Evolutionary conservation across 2,888 invertebrate genomes (phyloP).

Genomic region (Drosophila hawaiiensis): DNA sequence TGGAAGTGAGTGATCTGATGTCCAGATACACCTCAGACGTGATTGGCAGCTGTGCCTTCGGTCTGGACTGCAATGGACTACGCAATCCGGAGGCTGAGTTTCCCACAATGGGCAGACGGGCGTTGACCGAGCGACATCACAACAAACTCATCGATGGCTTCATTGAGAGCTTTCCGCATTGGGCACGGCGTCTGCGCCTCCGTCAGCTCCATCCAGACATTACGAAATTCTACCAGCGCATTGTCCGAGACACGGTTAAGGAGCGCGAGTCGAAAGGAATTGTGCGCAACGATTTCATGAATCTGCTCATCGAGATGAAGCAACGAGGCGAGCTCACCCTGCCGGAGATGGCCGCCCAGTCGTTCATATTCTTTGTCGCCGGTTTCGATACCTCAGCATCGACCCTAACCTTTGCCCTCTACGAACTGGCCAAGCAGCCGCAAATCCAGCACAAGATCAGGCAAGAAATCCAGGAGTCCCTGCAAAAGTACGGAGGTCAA

Average conservation of each 20-base stretch:
- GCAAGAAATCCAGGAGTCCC: constrained; percentile 84
- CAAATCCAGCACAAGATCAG: constrained; percentile 85
- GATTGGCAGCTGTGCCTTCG: constrained; percentile 85
- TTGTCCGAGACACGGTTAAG: constrained; percentile 83
- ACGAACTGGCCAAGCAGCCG: constrained; percentile 86
- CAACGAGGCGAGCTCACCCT: constrained; percentile 72
- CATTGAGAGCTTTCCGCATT: constrained; percentile 59
- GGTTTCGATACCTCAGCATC: constrained; percentile 87
- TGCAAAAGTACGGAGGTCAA: constrained; percentile 81
- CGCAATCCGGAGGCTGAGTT: constrained; percentile 83
- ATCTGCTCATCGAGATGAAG: constrained; percentile 85
- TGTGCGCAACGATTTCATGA: constrained; percentile 85
- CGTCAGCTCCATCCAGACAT: constrained; percentile 62
- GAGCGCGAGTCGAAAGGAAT: constrained; percentile 79
- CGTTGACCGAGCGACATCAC: constrained; percentile 66
- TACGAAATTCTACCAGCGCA: constrained; percentile 73
- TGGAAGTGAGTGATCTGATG: constrained; percentile 76
- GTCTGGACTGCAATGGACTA: constrained; percentile 85
- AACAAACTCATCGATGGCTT: constrained; percentile 46
- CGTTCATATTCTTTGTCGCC: constrained; percentile 86
- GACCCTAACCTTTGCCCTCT: constrained; percentile 85
- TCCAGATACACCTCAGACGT: constrained; percentile 86
- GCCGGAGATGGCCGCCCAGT: constrained; percentile 86
- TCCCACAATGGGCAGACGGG: constrained; percentile 70
- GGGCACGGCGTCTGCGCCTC: constrained; percentile 65